Conservation (phyloP, 2,113 vertebrate species). For the Laticauda colubrina region DNA sequence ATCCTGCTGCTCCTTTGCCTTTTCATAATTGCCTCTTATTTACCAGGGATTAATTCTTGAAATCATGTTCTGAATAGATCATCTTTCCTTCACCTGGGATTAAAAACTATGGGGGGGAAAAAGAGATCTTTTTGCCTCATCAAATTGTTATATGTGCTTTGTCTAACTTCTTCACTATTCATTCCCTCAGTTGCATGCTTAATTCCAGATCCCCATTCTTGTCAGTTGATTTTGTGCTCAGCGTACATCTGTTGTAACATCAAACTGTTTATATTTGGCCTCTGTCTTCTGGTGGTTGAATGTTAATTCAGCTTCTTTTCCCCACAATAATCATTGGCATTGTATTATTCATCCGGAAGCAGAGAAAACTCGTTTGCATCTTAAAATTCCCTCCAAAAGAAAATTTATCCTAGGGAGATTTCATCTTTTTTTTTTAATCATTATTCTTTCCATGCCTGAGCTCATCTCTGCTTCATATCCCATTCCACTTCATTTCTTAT, state of each 20-base stretch:
- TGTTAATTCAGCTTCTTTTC: not conserved
- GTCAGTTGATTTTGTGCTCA: not conserved
- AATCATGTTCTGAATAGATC: not conserved
- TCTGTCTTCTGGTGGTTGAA: not conserved
- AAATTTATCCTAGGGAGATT: not conserved
- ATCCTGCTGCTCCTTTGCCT: not conserved
- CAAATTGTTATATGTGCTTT: not conserved
- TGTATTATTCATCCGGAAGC: constrained; percentile 1
- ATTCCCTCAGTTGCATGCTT: not conserved
- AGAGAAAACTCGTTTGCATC: not conserved
- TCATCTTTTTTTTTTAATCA: not conserved
- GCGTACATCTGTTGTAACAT: constrained; percentile 17
- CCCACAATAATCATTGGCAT: not conserved
- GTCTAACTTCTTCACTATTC: not conserved
- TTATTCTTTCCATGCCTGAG: not conserved
- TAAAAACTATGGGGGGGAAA: not conserved
- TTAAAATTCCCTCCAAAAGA: constrained; percentile 4
- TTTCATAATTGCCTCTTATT: not conserved
- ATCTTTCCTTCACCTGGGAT: not conserved
- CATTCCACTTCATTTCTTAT: constrained; percentile 3
- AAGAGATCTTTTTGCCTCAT: not conserved
- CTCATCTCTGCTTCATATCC: constrained; percentile 21
- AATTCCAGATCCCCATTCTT: constrained; percentile 14
- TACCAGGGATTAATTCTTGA: not conserved
- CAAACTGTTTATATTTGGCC: constrained; percentile 3